Evolutionary conservation across 1,140 invertebrate genomes (phyloP), one percentile per base, ranked within the genome.

Genomic region (Cotesia typhae): DNA sequence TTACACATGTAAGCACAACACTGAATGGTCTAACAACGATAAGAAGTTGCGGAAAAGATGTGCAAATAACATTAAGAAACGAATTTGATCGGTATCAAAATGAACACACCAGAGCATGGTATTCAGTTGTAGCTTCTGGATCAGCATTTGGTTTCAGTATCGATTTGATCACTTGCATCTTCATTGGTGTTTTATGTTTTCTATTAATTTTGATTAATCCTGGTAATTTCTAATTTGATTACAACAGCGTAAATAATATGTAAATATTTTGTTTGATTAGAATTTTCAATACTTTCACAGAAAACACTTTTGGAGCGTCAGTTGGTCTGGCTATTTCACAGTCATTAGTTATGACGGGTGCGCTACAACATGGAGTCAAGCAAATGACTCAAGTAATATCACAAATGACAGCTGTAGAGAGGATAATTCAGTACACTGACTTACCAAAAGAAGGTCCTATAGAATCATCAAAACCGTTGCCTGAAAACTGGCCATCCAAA

Each of bases 271-370:
- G 28, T 28, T 28, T 28, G 28, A 28, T 3, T 2, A 28, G 1
- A 51, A 51, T 9, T 51, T 9, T 51, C 12, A 57, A 9, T 41
- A 47, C 47, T 67, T 68, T 70, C 28, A 7, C 35, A 87, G 87
- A 74, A 37, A 63, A 81, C 5, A 78, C 78, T 5, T 78, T 81
- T 60, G 88, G 90, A 3, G 91, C 91, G 7, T 86, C 89, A 57
- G 94, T 96, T 14, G 96, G 96, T 5, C 83, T 98, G n/a, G 93
- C 93, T 0, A 92, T 98, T 69, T 94, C 94, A 0, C 95, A 96
- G 80, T 90, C 92, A 0, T 89, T 96, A 76, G 90, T 91, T 1
- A 80, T 97, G 57, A 93, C 92, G 4, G 93, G 94, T 0, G 92
- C 93, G 88, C 90, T 97, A 64, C 94, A 96, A 86, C 94, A 93